Conservation (phyloP, 53 echinoderm and acorn worm genomes). For the Paelopatides confundens region DNA sequence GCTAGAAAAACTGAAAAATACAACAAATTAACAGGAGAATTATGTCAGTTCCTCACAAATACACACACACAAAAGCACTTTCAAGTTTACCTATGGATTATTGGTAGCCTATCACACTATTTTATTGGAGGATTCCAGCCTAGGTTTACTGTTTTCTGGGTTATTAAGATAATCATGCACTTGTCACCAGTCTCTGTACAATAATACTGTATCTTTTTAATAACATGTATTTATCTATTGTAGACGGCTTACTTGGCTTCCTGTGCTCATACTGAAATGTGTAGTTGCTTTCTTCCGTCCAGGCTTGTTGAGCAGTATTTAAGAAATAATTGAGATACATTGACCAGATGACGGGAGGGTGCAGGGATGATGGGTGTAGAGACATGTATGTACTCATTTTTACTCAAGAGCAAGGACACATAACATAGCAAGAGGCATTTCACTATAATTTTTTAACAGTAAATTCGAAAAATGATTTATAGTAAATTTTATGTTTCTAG, state of each 20-base stretch:
- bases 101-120: not conserved
- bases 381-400: not conserved
- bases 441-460: not conserved
- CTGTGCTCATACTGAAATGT: conserved; percentile 26
- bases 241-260: not conserved
- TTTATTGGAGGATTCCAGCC: not conserved
- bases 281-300: conserved; percentile 29
- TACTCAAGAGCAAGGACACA: not conserved
- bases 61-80: too few relatives aligned
- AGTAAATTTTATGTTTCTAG: not conserved
- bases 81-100: not conserved
- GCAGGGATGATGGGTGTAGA: not conserved
- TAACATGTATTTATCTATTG: not conserved
- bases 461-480: not conserved
- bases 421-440: not conserved
- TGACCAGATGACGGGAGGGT: not conserved
- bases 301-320: conserved; percentile 1
- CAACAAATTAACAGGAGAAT: too few relatives aligned
- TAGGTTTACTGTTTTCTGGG: not conserved
- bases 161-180: not conserved
- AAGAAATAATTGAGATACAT: not conserved
- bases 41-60: too few relatives aligned
- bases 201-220: not conserved
- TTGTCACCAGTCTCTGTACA: not conserved
- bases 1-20: too few relatives aligned